Evolutionary conservation across 2,113 vertebrate species (phyloP).

Genomic region (Procapra przewalskii): DNA sequence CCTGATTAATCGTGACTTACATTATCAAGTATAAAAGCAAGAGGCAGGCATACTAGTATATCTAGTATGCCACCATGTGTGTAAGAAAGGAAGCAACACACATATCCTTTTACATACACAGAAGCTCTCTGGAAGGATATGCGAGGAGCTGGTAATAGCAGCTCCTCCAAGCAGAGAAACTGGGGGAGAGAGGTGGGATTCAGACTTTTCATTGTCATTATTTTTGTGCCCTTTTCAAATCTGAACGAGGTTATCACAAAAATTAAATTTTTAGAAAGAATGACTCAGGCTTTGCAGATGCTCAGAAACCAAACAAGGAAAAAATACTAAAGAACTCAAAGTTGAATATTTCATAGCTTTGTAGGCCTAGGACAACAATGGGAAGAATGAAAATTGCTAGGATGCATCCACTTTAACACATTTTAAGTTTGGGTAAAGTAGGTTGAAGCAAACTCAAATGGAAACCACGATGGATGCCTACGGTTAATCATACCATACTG

Average conservation of each 20-base stretch:
- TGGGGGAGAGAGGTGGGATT: not conserved
- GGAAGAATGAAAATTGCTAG: not conserved
- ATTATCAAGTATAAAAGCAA: not conserved
- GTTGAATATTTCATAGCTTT: not conserved
- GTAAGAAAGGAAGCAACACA: not conserved
- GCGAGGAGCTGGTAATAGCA: not conserved
- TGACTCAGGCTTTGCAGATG: not conserved
- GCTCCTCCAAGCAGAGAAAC: not conserved
- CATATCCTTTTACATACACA: fast-evolving
- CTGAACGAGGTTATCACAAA: not conserved
- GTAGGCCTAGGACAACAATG: not conserved
- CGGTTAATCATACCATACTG: not conserved
- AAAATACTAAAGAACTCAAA: not conserved
- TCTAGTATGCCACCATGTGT: not conserved
- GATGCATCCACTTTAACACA: not conserved
- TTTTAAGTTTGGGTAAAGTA: not conserved
- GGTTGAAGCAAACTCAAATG: not conserved
- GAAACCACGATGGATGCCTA: not conserved
- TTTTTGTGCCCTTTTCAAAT: not conserved
- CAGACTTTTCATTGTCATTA: not conserved
- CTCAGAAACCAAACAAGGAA: not conserved
- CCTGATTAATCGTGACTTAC: not conserved
- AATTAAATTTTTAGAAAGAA: not conserved
- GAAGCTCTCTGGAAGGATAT: not conserved
- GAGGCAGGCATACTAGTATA: not conserved